phyloP scores from a whole-genome alignment of 2,113 vertebrate genomes.

The Forbesichthys papilliferus region DNA sequence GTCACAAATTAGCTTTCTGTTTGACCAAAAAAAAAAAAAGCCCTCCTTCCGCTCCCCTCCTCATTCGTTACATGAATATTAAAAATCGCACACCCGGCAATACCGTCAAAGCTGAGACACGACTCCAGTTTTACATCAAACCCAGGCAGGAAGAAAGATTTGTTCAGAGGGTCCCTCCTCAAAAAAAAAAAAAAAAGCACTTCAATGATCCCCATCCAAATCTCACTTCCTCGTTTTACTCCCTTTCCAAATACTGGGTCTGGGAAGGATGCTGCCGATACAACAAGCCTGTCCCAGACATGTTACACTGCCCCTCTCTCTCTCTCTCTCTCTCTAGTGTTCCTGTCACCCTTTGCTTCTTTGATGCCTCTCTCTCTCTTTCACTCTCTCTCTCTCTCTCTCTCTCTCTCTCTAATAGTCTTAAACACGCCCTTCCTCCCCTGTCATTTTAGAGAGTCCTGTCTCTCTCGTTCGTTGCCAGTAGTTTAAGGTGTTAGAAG shows the following conservation, averaged over 20 bases:
- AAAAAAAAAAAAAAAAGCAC: conserved; percentile 44
- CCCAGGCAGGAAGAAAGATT: conserved; percentile 51
- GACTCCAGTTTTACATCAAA: conserved; percentile 65
- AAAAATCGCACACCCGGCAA: conserved; percentile 63
- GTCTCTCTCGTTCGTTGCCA: conserved; percentile 69
- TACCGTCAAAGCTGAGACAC: conserved; percentile 63
- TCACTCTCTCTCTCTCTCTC: neutral
- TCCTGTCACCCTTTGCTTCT: conserved; percentile 43
- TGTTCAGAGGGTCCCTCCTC: conserved; percentile 36
- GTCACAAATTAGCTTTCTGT: conserved; percentile 76
- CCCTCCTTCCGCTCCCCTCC: conserved; percentile 49
- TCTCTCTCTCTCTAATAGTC: conserved; percentile 14
- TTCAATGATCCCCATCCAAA: conserved; percentile 56
- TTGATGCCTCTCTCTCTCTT: conserved; percentile 11
- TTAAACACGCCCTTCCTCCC: conserved; percentile 18
- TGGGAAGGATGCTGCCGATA: conserved; percentile 54
- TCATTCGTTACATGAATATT: conserved; percentile 71
- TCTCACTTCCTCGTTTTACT: conserved; percentile 36
- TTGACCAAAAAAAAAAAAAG: conserved; percentile 70
- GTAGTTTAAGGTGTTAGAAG: conserved; percentile 74
- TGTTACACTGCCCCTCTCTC: conserved; percentile 27
- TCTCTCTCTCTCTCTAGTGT: conserved; percentile 16
- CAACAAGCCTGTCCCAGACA: conserved; percentile 44
- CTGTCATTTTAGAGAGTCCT: conserved; percentile 56
- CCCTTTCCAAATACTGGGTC: conserved; percentile 58